phyloP scores from a whole-genome alignment of 2,113 vertebrate genomes.

The Poeciliopsis retropinna region DNA sequence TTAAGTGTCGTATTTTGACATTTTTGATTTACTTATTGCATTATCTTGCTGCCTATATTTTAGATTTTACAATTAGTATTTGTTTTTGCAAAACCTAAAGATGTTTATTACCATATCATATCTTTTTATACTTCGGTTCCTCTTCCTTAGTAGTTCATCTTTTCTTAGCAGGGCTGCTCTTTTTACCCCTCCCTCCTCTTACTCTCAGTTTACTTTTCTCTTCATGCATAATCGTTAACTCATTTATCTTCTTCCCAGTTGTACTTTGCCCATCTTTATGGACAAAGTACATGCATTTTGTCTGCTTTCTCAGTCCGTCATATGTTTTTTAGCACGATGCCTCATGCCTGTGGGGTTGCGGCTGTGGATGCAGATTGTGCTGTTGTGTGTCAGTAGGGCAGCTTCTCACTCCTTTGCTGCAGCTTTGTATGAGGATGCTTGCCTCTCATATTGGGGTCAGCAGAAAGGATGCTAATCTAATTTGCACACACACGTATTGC shows the following conservation, averaged over 20 bases:
- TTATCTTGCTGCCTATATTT: background rate
- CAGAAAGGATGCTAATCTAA: conserved; percentile 69
- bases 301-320: conserved; percentile 14
- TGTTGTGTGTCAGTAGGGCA: conserved; percentile 78
- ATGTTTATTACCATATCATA: no score
- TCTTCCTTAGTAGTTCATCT: no score
- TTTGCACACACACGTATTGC: conserved; percentile 53
- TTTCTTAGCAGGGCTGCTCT: conserved; percentile 5
- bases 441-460: conserved; percentile 69
- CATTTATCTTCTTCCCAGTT: conserved; percentile 37
- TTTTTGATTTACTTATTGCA: background rate
- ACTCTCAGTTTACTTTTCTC: conserved; percentile 39
- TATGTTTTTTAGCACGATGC: conserved; percentile 37
- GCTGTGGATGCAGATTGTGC: conserved; percentile 49
- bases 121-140: no score
- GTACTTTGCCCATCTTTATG: conserved; percentile 14
- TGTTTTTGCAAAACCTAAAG: no score
- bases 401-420: conserved; percentile 39
- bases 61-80: no score
- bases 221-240: conserved; percentile 31
- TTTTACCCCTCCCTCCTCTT: conserved; percentile 23
- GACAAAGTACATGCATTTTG: no score
- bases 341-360: conserved; percentile 62
- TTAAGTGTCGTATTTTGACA: background rate
- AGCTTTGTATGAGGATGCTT: conserved; percentile 54